Evolutionary conservation across 2,888 invertebrate genomes (phyloP), one percentile per base, ranked within the genome.

Genomic region (Drosophila anomalata): DNA sequence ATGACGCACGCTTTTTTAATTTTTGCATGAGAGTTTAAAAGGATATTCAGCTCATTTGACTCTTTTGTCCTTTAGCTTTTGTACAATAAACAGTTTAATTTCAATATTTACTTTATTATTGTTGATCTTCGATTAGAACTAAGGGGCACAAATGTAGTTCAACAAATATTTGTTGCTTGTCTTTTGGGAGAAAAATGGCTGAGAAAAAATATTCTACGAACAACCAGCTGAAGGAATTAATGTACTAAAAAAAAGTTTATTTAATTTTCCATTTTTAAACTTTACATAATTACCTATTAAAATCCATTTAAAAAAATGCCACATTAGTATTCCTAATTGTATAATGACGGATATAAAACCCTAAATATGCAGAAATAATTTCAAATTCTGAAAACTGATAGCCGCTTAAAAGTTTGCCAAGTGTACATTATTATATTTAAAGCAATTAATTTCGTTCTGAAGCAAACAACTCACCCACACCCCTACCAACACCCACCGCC

Each of bases 381-480:
- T 36, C 22, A 36, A 14, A 24, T n/a, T 24, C 36, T 20, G 6
- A 14, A 33, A n/a, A 36, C 36, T 14, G 2, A 36, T 36, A 36
- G 36, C 36, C n/a, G 36, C 36, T 14, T 36, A 36, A 36, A 36
- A 36, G 36, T 36, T 36, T n/a, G n/a, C 36, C n/a, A 36, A 36
- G 36, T 36, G 36, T 36, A 36, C 36, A 36, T 36, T 36, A 36
- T 36, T 36, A 36, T 36, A 36, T 36, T 36, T 36, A 36, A 36
- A 56, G 48, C 56, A 56, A 48, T 56, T 56, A 48, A 33, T 51
- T 50, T 11, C 33, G 39, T 29, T 31, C 48, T 24, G 26, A 26
- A 33, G 60, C 39, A 48, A 62, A 62, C 48, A 60, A 7, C 26
- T 36, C 14, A 36, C 36, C n/a, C n/a, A 36, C 36, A 36, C 36